Evolutionary conservation across 2,888 invertebrate species (phyloP).

Genomic region (Dolichopus griseipennis): DNA sequence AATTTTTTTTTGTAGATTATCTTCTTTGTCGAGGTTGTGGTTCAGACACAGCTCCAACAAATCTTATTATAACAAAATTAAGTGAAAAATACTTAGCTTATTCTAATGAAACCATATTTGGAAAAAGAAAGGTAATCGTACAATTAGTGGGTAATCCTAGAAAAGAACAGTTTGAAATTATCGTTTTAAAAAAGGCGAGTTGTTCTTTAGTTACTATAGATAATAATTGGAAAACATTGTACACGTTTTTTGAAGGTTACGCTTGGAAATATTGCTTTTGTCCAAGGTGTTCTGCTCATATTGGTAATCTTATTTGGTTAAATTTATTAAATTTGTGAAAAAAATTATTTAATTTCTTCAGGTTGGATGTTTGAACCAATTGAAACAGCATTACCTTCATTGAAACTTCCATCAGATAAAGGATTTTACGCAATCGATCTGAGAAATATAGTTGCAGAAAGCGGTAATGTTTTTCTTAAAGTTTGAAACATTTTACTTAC

Average conservation of each 20-base stretch:
- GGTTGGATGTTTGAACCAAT: slow-evolving; percentile 54
- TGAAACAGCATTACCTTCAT: slow-evolving; percentile 29
- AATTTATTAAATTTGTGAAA: too few species aligned
- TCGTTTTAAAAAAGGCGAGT: slow-evolving; percentile 48
- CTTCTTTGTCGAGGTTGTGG: slow-evolving; percentile 53
- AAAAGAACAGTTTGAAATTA: slow-evolving; percentile 48
- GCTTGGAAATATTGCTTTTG: slow-evolving; percentile 55
- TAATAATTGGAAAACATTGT: slow-evolving; percentile 46
- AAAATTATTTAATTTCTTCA: slow-evolving; percentile 38
- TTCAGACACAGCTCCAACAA: slow-evolving; percentile 49
- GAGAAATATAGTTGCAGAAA: slow-evolving; percentile 34
- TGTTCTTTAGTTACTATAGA: slow-evolving; percentile 45
- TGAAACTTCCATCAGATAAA: slow-evolving; percentile 30
- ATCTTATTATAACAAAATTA: slow-evolving; percentile 46
- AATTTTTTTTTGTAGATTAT: slow-evolving; percentile 41
- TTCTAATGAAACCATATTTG: slow-evolving; percentile 48
- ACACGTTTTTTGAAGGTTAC: slow-evolving; percentile 59
- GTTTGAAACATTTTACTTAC: too few species aligned
- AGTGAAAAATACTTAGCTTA: slow-evolving; percentile 46
- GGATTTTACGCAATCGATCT: slow-evolving; percentile 39
- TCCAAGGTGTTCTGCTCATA: slow-evolving; percentile 48
- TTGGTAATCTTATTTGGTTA: neutral
- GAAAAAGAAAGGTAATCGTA: slow-evolving; percentile 47
- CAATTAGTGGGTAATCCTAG: slow-evolving; percentile 51
- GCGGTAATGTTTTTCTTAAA: slow-evolving; percentile 28